Percentiles rank a stretch among this genome's conserved stretches.
Evolutionary conservation across 2,888 invertebrate species (phyloP).

Genomic region (Cacoxenus indagator): DNA sequence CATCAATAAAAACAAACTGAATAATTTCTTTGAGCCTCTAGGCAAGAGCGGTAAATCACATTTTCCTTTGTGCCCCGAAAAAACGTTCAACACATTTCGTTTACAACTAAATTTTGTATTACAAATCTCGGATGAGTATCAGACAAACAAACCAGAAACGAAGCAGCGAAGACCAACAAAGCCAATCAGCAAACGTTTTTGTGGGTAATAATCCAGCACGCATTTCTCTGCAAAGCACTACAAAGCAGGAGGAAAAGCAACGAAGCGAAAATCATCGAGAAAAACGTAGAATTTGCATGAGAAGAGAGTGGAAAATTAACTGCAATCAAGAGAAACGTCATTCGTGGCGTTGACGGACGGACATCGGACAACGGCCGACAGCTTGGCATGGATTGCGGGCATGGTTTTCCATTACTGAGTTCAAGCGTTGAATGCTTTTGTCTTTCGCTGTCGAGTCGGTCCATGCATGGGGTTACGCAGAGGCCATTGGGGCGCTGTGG

Average conservation of each 20-base stretch:
- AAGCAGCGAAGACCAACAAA: neutral
- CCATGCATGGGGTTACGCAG: neutral
- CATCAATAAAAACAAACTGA: slow-evolving; percentile 26
- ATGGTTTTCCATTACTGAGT: slow-evolving; percentile 12
- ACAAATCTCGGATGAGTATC: slow-evolving; percentile 10
- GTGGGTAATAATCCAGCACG: slow-evolving; percentile 38
- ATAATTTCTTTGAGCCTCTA: slow-evolving; percentile 18
- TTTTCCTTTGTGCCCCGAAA: slow-evolving; percentile 38
- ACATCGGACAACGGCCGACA: neutral
- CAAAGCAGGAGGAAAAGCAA: slow-evolving; percentile 30
- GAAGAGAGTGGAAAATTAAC: slow-evolving; percentile 54
- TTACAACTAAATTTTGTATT: slow-evolving; percentile 57
- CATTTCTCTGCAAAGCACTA: slow-evolving; percentile 29
- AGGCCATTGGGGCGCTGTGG: neutral
- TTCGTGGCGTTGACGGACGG: neutral
- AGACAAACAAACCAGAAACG: slow-evolving; percentile 1
- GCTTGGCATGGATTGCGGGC: neutral
- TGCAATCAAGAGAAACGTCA: slow-evolving; percentile 63
- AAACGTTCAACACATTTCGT: slow-evolving; percentile 55
- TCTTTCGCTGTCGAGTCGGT: neutral
- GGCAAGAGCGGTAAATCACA: slow-evolving; percentile 31
- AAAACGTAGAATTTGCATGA: slow-evolving; percentile 59
- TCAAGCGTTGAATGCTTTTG: slow-evolving; percentile 23
- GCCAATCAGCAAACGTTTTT: slow-evolving; percentile 43
- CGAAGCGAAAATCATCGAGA: slow-evolving; percentile 26